Base-by-base conservation (phyloP, 2,113 vertebrate genomes). In the Daubentonia madagascariensis region DNA sequence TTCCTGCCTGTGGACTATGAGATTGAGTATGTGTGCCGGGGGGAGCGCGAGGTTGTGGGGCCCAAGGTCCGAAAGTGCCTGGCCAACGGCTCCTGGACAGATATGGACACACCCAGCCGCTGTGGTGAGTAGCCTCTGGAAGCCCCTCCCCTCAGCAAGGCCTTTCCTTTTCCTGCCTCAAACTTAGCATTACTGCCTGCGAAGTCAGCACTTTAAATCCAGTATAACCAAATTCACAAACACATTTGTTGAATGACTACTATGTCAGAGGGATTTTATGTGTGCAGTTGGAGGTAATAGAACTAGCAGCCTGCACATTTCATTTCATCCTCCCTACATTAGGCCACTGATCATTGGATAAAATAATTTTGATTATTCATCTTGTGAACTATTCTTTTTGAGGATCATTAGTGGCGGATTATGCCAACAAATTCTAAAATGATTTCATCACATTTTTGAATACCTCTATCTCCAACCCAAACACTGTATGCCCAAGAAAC, bases 41-140 rank as follows among this genome's bases (percentile, higher is more conserved):
- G 99, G 9, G 99, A 99, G 98, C 98, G 99, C 8, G 99, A 99
- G 96, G 99, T 99, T 35, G 99, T 99, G 87, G 99, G 99, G 52
- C 99, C 99, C 79, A 99, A 99, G 78, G 99, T 99, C 95, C 99
- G 99, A 88, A 99, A 99, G 98, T 99, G 99, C 89, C 99, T 99
- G 40, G 99, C 99, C 73, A 99, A 99, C 3, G 99, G 99, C 93
- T 99, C 99, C 70, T 99, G 99, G 99, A 99, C 99, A 0, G 99
- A 99, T 91, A 99, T 99, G 75, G 98, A 97, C 37, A 99, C 98
- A 50, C 99, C 99, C 97, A 99, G 99, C 98, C 99, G 99, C 96
- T 99, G 99, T 95, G 90, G 99, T 99, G 98, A 99, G 99, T 99
- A 75, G 25, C 84, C 28, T 52, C 13, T 22, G 9, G 16, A 83